Base-by-base conservation (phyloP, 2,888 invertebrate genomes). In the Andrena fulva region DNA sequence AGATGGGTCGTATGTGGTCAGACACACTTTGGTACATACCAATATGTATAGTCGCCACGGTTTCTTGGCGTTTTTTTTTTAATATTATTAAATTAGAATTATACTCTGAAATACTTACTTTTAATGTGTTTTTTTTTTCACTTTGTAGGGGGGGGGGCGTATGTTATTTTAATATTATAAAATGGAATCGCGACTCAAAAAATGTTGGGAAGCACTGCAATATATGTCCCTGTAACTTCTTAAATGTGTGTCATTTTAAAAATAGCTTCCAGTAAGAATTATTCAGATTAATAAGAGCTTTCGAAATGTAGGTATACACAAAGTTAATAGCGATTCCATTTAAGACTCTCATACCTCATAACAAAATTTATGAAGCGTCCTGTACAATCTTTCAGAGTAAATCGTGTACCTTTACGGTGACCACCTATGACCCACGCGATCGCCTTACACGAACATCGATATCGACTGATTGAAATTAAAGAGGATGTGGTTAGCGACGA, bases 401-500 rank as follows among this genome's bases (percentile, higher is more conserved):
- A 20, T 56, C 24, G 10, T 56, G 24, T 24, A 24, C 56, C 24
- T 16, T 10, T 24, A n/a, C 5, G 10, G 8, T 31, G 54, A 24
- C 68, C 54, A 33, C 24, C n/a, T 7, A 35, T 64, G 33, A 75
- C 24, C 31, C 16, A 29, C n/a, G 48, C 63, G 74, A 74, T 64
- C 50, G 31, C 54, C 56, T 62, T 72, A 20, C 2, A 35, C 59
- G 63, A 63, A 75, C 50, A 59, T 66, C 52, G 60, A 69, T 68
- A 70, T 42, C 10, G 31, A 66, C 31, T 54, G 62, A 79, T 73
- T 66, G 8, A 60, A 66, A 64, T 54, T 70, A 69, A 72, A 50
- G 56, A 33, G 35, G 20, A 73, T 50, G 63, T 69, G 77, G 20
- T 73, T 56, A 68, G 35, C 70, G 62, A 62, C 62, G 75, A 62